Base-by-base conservation (phyloP, 2,888 invertebrate genomes). In the Anthoptus insignis region DNA sequence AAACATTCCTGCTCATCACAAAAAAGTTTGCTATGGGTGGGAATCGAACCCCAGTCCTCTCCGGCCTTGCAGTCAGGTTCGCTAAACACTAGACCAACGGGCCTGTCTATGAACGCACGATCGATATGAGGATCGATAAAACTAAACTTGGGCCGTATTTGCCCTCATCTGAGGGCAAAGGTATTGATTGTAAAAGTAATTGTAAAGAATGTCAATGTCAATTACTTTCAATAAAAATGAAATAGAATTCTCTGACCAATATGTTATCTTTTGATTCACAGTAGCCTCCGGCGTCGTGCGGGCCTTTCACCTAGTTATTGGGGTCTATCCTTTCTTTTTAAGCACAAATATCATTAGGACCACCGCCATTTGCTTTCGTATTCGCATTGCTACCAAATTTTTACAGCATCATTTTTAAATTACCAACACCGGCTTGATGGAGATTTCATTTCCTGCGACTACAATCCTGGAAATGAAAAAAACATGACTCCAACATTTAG, bases 401-500 rank as follows among this genome's bases (percentile, higher is more conserved):
- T 88, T 87, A 86, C 84, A 80, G 83, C 86, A 87, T 91, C 90
- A 89, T 89, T 88, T 89, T 89, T 84, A 88, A 91, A 91, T 91
- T 91, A 88, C 87, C 83, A 84, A 78, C 86, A 83, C 77, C 75
- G 81, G 84, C 84, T 84, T 88, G 87, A 91, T 90, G 87, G 87
- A 84, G 81, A 88, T 90, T 91, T 91, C 91, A 91, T 91, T 90
- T 90, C 87, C 87, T 86, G 80, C 79, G 37, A 39, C 80, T 81
- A 77, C 80, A 81, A 75, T 79, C 80, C 77, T 81, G 88, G 84
- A 87, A 91, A 91, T 89, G 84, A 87, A 86, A 81, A 84, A 88
- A 89, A 87, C 84, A 87, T 86, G 86, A 27, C 27, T 27, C 75
- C 80, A 82, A 76, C 84, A 86, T 87, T 87, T 81, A 82, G 81